A percentile compares a stretch with the other conserved stretches of the same genome.
Evolutionary conservation across 2,797 vertebrate species (phyloP).

Genomic region (Lagorchestes hirsutus): DNA sequence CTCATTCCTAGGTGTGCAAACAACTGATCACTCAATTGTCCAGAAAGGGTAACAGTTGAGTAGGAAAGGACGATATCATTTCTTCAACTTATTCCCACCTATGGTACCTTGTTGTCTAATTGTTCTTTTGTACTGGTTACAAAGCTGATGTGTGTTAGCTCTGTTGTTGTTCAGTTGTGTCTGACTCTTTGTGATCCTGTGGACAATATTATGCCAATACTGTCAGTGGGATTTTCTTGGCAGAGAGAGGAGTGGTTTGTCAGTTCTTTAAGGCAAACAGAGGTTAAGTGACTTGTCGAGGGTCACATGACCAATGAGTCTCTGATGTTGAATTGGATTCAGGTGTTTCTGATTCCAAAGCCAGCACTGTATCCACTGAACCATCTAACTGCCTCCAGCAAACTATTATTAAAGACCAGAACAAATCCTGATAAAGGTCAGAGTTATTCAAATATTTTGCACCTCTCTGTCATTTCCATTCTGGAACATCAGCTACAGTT

Average conservation of each 20-base stretch:
- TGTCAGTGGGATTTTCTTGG: background rate
- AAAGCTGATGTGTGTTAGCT: constrained; percentile 1
- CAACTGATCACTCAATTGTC: background rate
- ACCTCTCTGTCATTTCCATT: background rate
- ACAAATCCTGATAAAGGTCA: background rate
- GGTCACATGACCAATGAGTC: background rate
- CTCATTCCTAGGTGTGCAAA: background rate
- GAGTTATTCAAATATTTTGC: background rate
- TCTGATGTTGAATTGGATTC: background rate
- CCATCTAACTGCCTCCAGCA: background rate
- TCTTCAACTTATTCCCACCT: background rate
- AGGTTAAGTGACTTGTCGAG: background rate
- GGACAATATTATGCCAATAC: background rate
- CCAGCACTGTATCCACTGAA: background rate
- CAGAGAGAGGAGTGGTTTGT: background rate
- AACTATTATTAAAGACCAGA: background rate
- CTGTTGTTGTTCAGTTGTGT: background rate
- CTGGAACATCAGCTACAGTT: background rate
- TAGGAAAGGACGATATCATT: background rate
- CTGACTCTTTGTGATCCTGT: background rate
- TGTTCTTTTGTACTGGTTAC: background rate
- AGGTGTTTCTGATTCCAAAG: background rate
- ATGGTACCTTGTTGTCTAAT: background rate
- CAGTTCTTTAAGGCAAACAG: background rate
- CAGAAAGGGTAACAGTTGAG: background rate